Percentiles rank a stretch among this genome's conserved stretches.
Conservation (phyloP, 1,140 invertebrate species). For the Scaptomyza hsui region DNA sequence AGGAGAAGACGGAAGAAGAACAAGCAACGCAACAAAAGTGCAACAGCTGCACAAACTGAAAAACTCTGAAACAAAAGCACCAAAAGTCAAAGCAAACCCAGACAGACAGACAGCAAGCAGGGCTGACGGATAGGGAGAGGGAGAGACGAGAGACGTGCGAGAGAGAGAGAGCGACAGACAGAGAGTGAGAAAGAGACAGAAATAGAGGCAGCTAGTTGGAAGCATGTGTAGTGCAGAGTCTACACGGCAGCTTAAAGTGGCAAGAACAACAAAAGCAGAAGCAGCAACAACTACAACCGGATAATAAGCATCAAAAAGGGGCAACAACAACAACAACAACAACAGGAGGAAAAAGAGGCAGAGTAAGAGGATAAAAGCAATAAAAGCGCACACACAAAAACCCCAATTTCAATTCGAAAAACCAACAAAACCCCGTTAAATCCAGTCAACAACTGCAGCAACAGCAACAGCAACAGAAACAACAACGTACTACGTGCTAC, state of each 20-base stretch:
- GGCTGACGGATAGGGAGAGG: conserved; percentile 9
- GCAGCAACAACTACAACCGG: conserved; percentile 62
- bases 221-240: conserved; percentile 75
- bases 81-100: conserved; percentile 47
- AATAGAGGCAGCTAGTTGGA: conserved; percentile 29
- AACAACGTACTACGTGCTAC: too few relatives aligned
- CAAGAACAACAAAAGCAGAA: conserved; percentile 59
- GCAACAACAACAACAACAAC: conserved; percentile 40
- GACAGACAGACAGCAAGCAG: conserved; percentile 9
- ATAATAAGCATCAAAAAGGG: conserved; percentile 65
- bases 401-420: conserved; percentile 14
- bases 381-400: conserved; percentile 9
- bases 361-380: conserved; percentile 11
- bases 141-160: conserved; percentile 4
- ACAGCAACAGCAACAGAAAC: background rate
- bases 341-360: background rate
- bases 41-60: conserved; percentile 63
- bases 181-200: conserved; percentile 1
- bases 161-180: conserved; percentile 15
- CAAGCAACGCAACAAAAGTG: conserved; percentile 64
- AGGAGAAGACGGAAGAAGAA: conserved; percentile 17
- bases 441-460: conserved; percentile 3
- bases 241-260: conserved; percentile 74
- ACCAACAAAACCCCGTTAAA: conserved; percentile 27
- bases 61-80: conserved; percentile 44